Percentiles rank a stretch among this genome's conserved stretches.
Conservation (phyloP, 2,113 vertebrate species). For the Natator depressus region DNA sequence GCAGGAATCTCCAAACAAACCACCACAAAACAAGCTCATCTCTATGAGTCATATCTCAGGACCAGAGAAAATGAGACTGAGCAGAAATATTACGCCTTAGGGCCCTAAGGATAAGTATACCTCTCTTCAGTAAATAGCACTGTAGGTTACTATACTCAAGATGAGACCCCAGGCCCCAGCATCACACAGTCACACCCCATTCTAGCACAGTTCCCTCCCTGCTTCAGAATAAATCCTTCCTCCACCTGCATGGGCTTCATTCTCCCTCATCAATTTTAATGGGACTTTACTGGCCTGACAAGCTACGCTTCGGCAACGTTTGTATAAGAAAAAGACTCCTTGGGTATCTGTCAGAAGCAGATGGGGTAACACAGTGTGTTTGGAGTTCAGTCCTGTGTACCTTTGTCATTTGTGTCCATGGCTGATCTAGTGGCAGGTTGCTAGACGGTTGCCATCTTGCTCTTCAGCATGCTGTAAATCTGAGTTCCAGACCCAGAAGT, state of each 20-base stretch:
- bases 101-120: neutral
- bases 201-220: neutral
- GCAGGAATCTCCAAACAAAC: neutral
- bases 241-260: neutral
- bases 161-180: neutral
- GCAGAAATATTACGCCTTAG: neutral
- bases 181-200: neutral
- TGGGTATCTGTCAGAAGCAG: neutral
- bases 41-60: neutral
- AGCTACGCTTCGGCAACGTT: neutral
- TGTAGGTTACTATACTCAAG: neutral
- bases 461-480: neutral
- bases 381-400: neutral
- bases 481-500: neutral
- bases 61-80: neutral
- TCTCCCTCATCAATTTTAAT: conserved; percentile 9
- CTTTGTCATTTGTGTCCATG: neutral
- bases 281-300: neutral
- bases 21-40: neutral
- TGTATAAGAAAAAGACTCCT: neutral
- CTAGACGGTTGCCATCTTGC: neutral
- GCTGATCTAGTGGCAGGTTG: neutral
- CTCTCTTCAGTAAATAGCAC: neutral
- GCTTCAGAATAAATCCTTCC: neutral
- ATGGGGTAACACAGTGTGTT: neutral